Base-by-base conservation (phyloP, 2,888 invertebrate genomes). In the Actias luna region DNA sequence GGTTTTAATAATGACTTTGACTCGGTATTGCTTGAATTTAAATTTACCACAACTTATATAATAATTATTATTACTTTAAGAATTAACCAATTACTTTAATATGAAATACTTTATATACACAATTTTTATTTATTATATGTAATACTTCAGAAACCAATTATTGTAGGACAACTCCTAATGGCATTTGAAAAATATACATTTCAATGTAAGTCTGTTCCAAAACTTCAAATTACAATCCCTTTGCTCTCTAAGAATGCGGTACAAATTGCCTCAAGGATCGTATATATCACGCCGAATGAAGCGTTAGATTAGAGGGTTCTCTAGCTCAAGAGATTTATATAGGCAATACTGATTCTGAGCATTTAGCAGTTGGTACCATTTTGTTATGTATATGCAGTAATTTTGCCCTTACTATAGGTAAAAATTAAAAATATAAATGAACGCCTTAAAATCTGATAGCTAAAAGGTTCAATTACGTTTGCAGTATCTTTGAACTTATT, bases 321-420 rank as follows among this genome's bases (percentile, higher is more conserved):
- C 71, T 71, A 76, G 75, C 76, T 78, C 77, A 77, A 79, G 76
- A 85, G 87, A 88, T 88, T 88, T 87, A 88, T 87, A 82, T 83
- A 70, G 77, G 79, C 83, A 85, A 86, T 83, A 83, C 82, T 81
- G 78, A 85, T 84, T 77, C 76, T 71, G 70, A 75, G 68, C 77
- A 77, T 80, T 83, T 80, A 76, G 73, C 55, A 50, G 55, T 29
- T 16, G 29, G n/a, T 14, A 29, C n/a, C 7, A 29, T 29, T n/a
- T 8, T 55, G 1, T 55, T 29, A 10, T 29, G n/a, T 55, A 29
- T 71, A 72, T n/a, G n/a, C n/a, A 63, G 66, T 69, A 73, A 31
- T 55, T 22, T 52, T 22, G 27, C 59, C 12, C 14, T 59, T 68
- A 62, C 60, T 14, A 10, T 12, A 22, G 31, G n/a, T 46, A 31